These are phyloP conservation scores for Thymallus thymallus DNA, from an alignment of 2,113 vertebrate species.

Conservation along the genomic window DNA sequence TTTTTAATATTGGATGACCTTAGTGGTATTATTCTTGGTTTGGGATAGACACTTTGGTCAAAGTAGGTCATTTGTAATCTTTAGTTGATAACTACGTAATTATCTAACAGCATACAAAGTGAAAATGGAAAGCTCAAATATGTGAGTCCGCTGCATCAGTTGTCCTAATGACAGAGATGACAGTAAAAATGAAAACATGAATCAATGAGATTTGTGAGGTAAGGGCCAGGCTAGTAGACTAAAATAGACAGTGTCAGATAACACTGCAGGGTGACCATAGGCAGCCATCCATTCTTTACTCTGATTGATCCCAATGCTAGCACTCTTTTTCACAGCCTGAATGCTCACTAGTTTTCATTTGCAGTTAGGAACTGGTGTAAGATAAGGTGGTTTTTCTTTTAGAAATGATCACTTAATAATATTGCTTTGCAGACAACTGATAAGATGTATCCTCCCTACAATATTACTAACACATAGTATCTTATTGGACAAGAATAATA, in stretches of 20 bases:
- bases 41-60: conserved; percentile 1
- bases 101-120: conserved; percentile 5
- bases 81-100: conserved; percentile 14
- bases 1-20: conserved; percentile 17
- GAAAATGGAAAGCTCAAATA: conserved; percentile 19
- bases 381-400: not conserved
- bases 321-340: conserved; percentile 19
- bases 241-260: conserved; percentile 58
- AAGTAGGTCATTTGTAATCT: conserved; percentile 32
- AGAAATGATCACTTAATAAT: not conserved
- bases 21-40: conserved; percentile 11
- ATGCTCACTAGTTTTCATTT: not conserved
- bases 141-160: conserved; percentile 27
- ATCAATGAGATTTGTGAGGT: conserved; percentile 54
- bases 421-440: conserved; percentile 4
- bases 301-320: conserved; percentile 48
- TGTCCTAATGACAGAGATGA: conserved; percentile 22
- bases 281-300: conserved; percentile 25
- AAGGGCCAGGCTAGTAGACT: conserved; percentile 33
- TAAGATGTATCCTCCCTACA: not conserved
- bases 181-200: conserved; percentile 56
- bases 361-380: conserved; percentile 7
- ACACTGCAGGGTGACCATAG: conserved; percentile 50
- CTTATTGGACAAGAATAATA: conserved; percentile 20
- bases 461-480: conserved; percentile 8